A percentile compares a stretch with the other conserved stretches of the same genome.
These are phyloP conservation scores for Pyrochroa serraticornis DNA, from an alignment of 2,888 invertebrate species.

Conservation along the genomic window DNA sequence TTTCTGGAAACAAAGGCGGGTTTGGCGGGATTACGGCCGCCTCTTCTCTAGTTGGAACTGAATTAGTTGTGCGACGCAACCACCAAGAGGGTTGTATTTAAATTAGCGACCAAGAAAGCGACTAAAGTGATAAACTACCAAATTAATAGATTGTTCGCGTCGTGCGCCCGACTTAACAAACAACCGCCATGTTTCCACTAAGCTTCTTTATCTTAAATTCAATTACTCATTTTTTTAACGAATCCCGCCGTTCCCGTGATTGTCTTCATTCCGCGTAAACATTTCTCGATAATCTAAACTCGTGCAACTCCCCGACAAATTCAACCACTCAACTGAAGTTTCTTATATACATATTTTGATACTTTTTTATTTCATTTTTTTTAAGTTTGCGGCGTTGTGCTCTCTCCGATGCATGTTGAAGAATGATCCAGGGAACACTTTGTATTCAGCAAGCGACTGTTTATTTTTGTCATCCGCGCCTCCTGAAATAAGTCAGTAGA, in stretches of 20 bases:
- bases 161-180: slow-evolving; percentile 2
- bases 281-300: too few species aligned
- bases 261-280: too few species aligned
- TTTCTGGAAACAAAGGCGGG: slow-evolving; percentile 46
- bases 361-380: too few species aligned
- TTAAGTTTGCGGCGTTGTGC: too few species aligned
- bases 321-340: too few species aligned
- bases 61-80: slow-evolving; percentile 41
- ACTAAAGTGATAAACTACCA: slow-evolving; percentile 52
- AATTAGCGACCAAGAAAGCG: slow-evolving; percentile 51
- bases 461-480: slow-evolving; percentile 27
- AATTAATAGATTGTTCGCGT: slow-evolving; percentile 50
- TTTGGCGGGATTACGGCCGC: slow-evolving; percentile 46
- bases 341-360: too few species aligned
- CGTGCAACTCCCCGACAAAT: too few species aligned
- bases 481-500: slow-evolving; percentile 29
- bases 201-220: too few species aligned
- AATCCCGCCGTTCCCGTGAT: too few species aligned
- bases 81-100: slow-evolving; percentile 47
- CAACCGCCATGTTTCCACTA: too few species aligned
- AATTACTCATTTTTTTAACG: too few species aligned
- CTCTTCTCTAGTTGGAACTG: slow-evolving; percentile 34
- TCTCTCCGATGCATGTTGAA: too few species aligned
- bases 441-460: slow-evolving; percentile 21
- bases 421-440: neutral